Evolutionary conservation across 92 coral and sea anemone genomes (phyloP).

Genomic region (Plumapathes pennacea): DNA sequence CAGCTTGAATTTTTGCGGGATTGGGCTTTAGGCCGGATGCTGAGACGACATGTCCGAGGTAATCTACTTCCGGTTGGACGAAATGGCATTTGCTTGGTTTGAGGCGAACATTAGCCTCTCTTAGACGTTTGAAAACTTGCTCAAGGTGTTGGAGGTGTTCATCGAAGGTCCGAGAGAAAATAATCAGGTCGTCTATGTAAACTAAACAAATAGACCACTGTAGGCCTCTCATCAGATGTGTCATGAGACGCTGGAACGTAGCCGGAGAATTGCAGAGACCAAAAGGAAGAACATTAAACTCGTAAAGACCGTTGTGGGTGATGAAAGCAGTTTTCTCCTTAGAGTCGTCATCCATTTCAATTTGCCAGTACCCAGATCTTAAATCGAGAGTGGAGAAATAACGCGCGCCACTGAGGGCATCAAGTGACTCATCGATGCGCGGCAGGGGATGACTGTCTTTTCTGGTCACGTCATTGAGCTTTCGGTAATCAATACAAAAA

Average conservation of each 20-base stretch:
- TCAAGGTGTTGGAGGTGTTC: constrained; percentile 33
- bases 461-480: constrained; percentile 28
- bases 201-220: constrained; percentile 18
- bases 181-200: constrained; percentile 48
- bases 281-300: constrained; percentile 50
- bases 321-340: constrained; percentile 52
- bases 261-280: constrained; percentile 57
- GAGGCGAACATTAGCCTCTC: constrained; percentile 17
- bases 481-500: constrained; percentile 47
- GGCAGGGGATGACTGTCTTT: constrained; percentile 48
- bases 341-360: constrained; percentile 29
- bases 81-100: constrained; percentile 49
- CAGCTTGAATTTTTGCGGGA: constrained; percentile 47
- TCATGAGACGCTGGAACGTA: constrained; percentile 50
- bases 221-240: constrained; percentile 35
- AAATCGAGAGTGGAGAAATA: constrained; percentile 51
- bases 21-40: constrained; percentile 35
- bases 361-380: constrained; percentile 52
- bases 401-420: constrained; percentile 44
- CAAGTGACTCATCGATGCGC: constrained; percentile 42
- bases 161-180: constrained; percentile 12
- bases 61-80: constrained; percentile 22
- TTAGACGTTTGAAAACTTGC: constrained; percentile 25
- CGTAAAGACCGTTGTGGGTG: constrained; percentile 54
- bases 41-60: constrained; percentile 53